These are phyloP conservation scores for Drosophila bocki DNA, from an alignment of 1,140 invertebrate genomes.

Conservation along the genomic window DNA sequence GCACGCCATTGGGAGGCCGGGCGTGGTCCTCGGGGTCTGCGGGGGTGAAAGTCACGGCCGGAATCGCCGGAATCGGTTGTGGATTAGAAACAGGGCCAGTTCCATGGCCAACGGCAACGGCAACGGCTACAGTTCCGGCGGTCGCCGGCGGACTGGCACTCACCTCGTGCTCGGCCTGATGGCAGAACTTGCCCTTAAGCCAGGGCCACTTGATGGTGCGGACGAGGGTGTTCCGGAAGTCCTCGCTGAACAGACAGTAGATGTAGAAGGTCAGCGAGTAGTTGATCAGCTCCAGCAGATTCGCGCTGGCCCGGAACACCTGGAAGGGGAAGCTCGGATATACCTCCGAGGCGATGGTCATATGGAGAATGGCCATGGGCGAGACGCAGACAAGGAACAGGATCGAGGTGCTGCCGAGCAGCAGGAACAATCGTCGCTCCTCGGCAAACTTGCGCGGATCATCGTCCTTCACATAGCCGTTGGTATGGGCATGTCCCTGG, in stretches of 20 bases:
- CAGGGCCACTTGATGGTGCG: slow-evolving; percentile 88
- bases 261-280: slow-evolving; percentile 93
- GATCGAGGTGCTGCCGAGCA: slow-evolving; percentile 90
- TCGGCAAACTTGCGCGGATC: slow-evolving; percentile 90
- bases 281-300: slow-evolving; percentile 90
- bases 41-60: slow-evolving; percentile 51
- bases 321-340: slow-evolving; percentile 88
- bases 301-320: slow-evolving; percentile 90
- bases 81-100: slow-evolving; percentile 44
- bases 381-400: slow-evolving; percentile 91
- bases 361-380: slow-evolving; percentile 91
- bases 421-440: slow-evolving; percentile 89
- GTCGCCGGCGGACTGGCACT: slow-evolving; percentile 69
- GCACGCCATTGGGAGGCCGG: slow-evolving; percentile 65
- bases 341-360: slow-evolving; percentile 88
- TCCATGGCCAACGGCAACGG: slow-evolving; percentile 6
- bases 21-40: slow-evolving; percentile 44
- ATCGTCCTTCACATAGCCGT: slow-evolving; percentile 85
- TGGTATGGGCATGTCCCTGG: slow-evolving; percentile 30
- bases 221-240: slow-evolving; percentile 90
- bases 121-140: slow-evolving; percentile 55
- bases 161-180: slow-evolving; percentile 76
- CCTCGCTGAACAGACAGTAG: slow-evolving; percentile 91
- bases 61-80: slow-evolving; percentile 18
- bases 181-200: slow-evolving; percentile 72